These are phyloP conservation scores for Microcebus ravelobensis DNA, from an alignment of 2,113 vertebrate genomes.

Conservation along the genomic window DNA sequence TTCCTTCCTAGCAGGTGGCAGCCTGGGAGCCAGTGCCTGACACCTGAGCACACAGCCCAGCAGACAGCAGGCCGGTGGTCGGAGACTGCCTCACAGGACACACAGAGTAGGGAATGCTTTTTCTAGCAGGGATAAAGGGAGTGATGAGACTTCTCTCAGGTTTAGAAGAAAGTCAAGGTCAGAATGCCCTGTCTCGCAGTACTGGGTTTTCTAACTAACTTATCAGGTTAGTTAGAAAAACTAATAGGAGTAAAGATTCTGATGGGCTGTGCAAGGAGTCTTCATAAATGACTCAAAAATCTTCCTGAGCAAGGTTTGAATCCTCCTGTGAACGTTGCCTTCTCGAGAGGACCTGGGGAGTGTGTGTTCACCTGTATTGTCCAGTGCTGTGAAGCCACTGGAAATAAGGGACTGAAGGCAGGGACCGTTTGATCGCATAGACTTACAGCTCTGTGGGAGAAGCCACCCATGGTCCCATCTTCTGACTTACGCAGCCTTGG, in stretches of 20 bases:
- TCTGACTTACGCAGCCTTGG: background rate
- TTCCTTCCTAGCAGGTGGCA: constrained; percentile 87
- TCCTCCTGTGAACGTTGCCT: too few relatives aligned
- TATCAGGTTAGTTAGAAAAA: background rate
- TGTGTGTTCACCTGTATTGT: fast-evolving
- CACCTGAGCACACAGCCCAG: background rate
- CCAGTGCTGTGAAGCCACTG: background rate
- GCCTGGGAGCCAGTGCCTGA: constrained; percentile 82
- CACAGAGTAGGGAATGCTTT: constrained; percentile 81
- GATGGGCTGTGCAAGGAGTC: background rate
- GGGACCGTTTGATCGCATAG: background rate
- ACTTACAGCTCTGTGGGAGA: background rate
- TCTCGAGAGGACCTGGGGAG: fast-evolving
- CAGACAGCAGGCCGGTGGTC: constrained; percentile 78
- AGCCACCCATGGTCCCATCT: background rate
- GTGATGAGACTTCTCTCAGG: background rate
- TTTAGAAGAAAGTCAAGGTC: background rate
- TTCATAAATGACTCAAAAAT: too few relatives aligned
- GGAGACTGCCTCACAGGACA: constrained; percentile 85
- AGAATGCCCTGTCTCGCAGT: background rate
- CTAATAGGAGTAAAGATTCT: fast-evolving
- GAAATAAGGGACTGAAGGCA: fast-evolving
- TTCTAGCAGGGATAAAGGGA: constrained; percentile 44
- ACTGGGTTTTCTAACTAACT: background rate
- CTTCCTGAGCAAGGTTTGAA: background rate